Conservation (phyloP, 2,113 vertebrate genomes). For the Hyla sarda region DNA sequence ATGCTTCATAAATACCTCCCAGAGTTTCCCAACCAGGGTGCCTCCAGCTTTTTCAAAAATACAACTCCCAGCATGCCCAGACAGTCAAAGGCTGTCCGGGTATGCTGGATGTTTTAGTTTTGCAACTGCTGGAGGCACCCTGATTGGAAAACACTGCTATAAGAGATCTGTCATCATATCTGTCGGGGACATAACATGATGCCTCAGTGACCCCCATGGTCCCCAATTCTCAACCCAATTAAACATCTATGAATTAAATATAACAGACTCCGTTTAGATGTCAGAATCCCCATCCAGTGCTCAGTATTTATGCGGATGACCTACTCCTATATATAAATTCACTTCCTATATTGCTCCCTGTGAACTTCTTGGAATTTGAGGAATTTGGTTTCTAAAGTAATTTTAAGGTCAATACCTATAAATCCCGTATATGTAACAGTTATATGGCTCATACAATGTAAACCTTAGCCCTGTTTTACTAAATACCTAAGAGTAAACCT, state of each 20-base stretch:
- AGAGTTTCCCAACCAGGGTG: no score
- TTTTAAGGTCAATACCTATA: constrained; percentile 9
- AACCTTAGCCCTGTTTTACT: background rate
- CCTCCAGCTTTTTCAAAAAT: no score
- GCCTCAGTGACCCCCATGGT: background rate
- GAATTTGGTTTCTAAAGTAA: background rate
- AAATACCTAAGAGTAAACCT: background rate
- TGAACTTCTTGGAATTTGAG: background rate
- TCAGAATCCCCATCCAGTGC: background rate
- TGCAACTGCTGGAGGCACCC: no score
- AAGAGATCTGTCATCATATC: background rate
- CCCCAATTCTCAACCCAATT: background rate
- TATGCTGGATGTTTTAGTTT: no score
- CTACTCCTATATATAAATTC: background rate
- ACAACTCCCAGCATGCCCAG: no score
- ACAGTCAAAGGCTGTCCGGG: no score
- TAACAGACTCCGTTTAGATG: background rate
- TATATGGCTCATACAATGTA: background rate
- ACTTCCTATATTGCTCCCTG: background rate
- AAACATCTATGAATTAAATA: background rate
- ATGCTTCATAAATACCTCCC: no score
- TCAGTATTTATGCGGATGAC: background rate
- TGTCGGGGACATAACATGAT: background rate
- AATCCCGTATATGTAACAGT: constrained; percentile 2
- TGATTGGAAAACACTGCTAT: no score